A percentile compares a stretch with the other conserved stretches of the same genome.
Conservation (phyloP, 1,140 invertebrate species). For the Rhopalosiphum maidis region DNA sequence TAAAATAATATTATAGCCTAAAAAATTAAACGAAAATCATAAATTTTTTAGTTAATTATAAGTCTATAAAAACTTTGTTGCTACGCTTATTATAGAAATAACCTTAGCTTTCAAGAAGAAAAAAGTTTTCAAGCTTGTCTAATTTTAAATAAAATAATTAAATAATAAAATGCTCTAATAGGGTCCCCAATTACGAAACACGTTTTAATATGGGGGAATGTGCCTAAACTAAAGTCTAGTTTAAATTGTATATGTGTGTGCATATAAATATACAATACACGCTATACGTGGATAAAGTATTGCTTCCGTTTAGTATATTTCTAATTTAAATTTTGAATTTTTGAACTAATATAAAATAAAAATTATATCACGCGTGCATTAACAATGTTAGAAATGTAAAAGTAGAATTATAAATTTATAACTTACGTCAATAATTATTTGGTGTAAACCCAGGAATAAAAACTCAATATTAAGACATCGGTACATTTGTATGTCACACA, state of each 20-base stretch:
- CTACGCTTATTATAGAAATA: background rate
- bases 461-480: background rate
- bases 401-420: background rate
- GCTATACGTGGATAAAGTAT: background rate
- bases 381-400: background rate
- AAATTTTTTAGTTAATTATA: background rate
- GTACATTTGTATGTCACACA: background rate
- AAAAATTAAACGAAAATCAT: background rate
- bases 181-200: background rate
- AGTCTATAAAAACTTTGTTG: background rate
- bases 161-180: background rate
- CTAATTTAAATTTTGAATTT: background rate
- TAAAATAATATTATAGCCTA: background rate
- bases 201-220: background rate
- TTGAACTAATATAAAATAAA: background rate
- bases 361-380: background rate
- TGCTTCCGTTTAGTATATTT: background rate
- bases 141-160: background rate
- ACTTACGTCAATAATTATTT: background rate
- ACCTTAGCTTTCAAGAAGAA: background rate
- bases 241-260: background rate
- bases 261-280: background rate
- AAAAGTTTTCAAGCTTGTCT: background rate
- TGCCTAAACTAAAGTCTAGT: background rate
- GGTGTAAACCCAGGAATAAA: background rate